These are phyloP conservation scores for Phenganax stokvisi DNA, from an alignment of 92 coral and sea anemone species.

Conservation along the genomic window DNA sequence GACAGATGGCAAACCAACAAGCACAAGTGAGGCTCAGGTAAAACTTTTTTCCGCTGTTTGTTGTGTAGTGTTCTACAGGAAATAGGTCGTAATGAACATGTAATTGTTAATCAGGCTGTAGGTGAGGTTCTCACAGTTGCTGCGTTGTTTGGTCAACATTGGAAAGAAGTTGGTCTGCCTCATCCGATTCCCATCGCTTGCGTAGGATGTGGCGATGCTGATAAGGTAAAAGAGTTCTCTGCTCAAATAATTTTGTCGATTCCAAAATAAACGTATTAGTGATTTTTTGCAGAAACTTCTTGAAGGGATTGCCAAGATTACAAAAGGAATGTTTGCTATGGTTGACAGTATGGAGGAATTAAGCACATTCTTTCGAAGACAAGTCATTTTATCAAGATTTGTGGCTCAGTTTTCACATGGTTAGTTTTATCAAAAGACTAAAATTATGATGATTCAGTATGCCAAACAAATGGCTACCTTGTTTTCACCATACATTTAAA, in stretches of 20 bases:
- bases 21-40: constrained; percentile 28
- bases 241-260: too few relatives aligned
- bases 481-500: not conserved
- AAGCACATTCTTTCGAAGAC: constrained; percentile 62
- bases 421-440: constrained; percentile 11
- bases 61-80: not conserved
- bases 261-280: not conserved
- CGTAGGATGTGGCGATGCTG: constrained; percentile 74
- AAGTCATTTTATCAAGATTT: constrained; percentile 60
- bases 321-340: constrained; percentile 67
- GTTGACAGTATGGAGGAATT: constrained; percentile 61
- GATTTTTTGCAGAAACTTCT: constrained; percentile 44
- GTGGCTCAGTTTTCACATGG: constrained; percentile 49
- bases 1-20: constrained; percentile 70
- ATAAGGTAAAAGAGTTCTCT: constrained; percentile 33
- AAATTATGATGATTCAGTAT: too few relatives aligned
- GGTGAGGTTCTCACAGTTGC: constrained; percentile 54
- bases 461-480: constrained; percentile 3
- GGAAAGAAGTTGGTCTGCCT: constrained; percentile 65
- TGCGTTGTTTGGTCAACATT: constrained; percentile 58
- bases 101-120: constrained; percentile 42
- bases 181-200: constrained; percentile 68
- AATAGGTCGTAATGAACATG: too few relatives aligned
- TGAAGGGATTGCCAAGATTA: constrained; percentile 56
- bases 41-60: not conserved